Evolutionary conservation across 2,888 invertebrate species (phyloP), one percentile per base, ranked within the genome.

Genomic region (Xiphydria camelus): DNA sequence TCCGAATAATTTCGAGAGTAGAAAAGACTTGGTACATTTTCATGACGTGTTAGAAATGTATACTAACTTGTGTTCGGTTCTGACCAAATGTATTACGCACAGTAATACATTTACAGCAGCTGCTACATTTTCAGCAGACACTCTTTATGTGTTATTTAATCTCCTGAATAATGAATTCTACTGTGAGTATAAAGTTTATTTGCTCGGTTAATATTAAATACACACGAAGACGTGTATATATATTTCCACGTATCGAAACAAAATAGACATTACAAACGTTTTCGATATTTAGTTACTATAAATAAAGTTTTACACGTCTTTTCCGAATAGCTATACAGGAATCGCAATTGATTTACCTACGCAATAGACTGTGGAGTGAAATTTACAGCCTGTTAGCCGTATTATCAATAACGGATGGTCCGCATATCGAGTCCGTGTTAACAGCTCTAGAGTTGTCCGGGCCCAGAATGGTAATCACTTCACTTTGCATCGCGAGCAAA

Each of bases 21-120:
- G 75, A 10, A 75, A 63, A 53, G 72, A 73, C 53, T 51, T 78
- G 4, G 64, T 72, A 2, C 62, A 78, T 32, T 79, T 79, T 51
- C 73, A 75, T 44, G 79, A 79, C 29, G 65, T 79, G 42, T 49
- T 82, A 38, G 78, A 79, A 64, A 80, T 82, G 80, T 77, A 80
- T 51, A 66, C 75, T 1, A 67, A 70, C 19, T 67, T 82, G 26
- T 80, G 79, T 51, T 65, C 66, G 14, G 61, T 80, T 14, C 60
- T 82, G 26, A 75, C 71, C 1, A 76, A 74, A 53, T 70, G 77
- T 26, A 70, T 78, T 4, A 62, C 63, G 17, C 57, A 69, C 20
- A 78, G 76, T 57, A 53, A 63, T 4, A 69, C 65, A 26, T 77
- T 78, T 52, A 62, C 76, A 21, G 67, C 68, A 2, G 73, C 75